phyloP scores from a whole-genome alignment of 1,140 invertebrate species.

The Danaus plexippus region DNA sequence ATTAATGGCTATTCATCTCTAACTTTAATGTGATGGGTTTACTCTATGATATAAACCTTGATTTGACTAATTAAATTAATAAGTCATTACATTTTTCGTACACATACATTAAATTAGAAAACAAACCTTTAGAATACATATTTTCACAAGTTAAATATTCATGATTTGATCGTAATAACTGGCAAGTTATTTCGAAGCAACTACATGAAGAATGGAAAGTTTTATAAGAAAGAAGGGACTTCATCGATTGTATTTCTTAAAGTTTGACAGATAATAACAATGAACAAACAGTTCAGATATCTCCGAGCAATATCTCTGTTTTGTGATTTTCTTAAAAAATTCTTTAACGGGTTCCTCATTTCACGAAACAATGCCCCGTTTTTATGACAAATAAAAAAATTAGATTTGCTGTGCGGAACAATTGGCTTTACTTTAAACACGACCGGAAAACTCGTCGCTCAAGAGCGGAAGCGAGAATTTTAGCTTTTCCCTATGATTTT shows the following conservation, averaged over 20 bases:
- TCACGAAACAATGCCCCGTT: conserved; percentile 5
- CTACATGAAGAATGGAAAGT: too few relatives aligned
- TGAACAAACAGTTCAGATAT: background rate
- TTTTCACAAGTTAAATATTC: too few relatives aligned
- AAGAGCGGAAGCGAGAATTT: conserved; percentile 57
- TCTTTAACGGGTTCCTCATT: conserved; percentile 2
- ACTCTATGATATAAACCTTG: conserved; percentile 20
- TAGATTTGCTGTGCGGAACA: conserved; percentile 27
- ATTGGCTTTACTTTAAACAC: conserved; percentile 53
- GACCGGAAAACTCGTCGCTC: conserved; percentile 9
- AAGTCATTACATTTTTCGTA: background rate
- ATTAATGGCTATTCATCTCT: conserved; percentile 65
- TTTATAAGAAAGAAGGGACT: too few relatives aligned
- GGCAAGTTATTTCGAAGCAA: too few relatives aligned
- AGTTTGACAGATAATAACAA: conserved; percentile 4
- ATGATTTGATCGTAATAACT: too few relatives aligned
- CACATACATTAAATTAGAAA: background rate
- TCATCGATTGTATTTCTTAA: too few relatives aligned
- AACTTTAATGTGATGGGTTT: conserved; percentile 50
- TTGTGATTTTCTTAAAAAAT: too few relatives aligned
- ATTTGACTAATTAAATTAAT: too few relatives aligned
- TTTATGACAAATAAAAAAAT: conserved; percentile 13
- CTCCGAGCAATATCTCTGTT: too few relatives aligned
- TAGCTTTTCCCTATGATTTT: conserved; percentile 58
- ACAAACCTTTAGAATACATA: too few relatives aligned